Evolutionary conservation across 1,140 invertebrate genomes (phyloP), one percentile per base, ranked within the genome.

Genomic region (Steinernema feltiae): DNA sequence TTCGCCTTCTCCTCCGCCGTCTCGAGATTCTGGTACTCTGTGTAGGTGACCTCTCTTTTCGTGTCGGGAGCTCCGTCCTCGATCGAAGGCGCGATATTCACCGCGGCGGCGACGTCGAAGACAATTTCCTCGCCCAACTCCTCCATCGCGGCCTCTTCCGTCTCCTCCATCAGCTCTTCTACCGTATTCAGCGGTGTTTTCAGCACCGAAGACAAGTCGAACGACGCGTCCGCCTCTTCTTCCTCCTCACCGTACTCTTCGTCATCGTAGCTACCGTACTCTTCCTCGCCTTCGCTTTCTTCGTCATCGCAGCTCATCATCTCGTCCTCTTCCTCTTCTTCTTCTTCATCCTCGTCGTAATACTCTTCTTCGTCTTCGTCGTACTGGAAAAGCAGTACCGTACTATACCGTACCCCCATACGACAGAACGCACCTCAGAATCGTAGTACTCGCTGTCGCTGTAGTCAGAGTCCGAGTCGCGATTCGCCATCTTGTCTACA

Each of bases 381-480:
- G 73, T 74, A 79, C 30, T 72, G 72, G 18, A 48, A 71, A 15
- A 15, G 12, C 15, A 3, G 15, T 27, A 63, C 24, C 15, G 24
- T 17, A 63, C 53, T n/a, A n/a, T n/a, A n/a, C 53, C 53, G 3
- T 63, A 15, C 53, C 24, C 15, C 3, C 15, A 7, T 63, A 7
- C 53, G 7, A 3, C 15, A 12, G 53, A 3, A 15, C n/a, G 53
- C 24, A 63, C 53, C 27, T 80, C 78, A 30, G 76, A 74, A 30
- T 79, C 80, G 30, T 79, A 78, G 70, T 83, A 82, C 29, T 69
- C 70, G 29, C 63, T 69, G 48, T 76, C 78, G 1, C 77, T 71
- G 31, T 85, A 85, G n/a, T 85, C 83, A 15, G 79, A 82, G 24
- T 85, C 83, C 3, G 79, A 82, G 31, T 76, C 81, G 27, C 77